These are phyloP conservation scores for Lates calcarifer DNA, from an alignment of 2,113 vertebrate species.

Conservation along the genomic window DNA sequence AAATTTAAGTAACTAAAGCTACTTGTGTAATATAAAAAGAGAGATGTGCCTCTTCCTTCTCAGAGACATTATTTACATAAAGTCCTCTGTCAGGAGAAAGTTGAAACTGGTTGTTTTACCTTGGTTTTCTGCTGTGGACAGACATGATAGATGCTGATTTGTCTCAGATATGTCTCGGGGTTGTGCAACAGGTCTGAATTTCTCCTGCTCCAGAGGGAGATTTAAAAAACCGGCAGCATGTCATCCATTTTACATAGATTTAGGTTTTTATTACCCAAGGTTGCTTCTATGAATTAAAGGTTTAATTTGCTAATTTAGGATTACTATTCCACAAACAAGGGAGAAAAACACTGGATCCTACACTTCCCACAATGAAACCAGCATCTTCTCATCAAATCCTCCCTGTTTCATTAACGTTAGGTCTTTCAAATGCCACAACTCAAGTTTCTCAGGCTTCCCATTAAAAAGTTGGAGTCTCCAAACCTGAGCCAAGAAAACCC, in stretches of 20 bases:
- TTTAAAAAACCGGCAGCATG: neutral
- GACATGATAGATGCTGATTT: neutral
- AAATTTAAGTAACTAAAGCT: too few species aligned
- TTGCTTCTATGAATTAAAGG: neutral
- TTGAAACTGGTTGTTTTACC: neutral
- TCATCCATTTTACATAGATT: neutral
- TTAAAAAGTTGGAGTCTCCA: too few species aligned
- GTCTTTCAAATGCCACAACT: too few species aligned
- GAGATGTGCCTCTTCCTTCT: too few species aligned
- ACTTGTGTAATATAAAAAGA: too few species aligned
- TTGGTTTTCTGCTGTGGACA: neutral
- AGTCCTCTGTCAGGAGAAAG: neutral
- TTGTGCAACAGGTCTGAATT: neutral
- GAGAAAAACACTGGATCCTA: too few species aligned
- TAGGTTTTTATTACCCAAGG: neutral
- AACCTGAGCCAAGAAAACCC: too few species aligned
- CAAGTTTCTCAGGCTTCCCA: too few species aligned
- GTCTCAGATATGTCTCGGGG: too few species aligned
- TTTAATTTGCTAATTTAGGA: neutral
- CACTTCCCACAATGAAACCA: too few species aligned
- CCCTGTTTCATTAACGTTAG: too few species aligned
- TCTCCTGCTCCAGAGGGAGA: neutral
- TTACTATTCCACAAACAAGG: neutral
- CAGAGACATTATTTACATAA: neutral
- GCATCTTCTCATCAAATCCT: too few species aligned